Evolutionary conservation across 2,113 vertebrate genomes (phyloP).

Genomic region (Chrysemys picta): DNA sequence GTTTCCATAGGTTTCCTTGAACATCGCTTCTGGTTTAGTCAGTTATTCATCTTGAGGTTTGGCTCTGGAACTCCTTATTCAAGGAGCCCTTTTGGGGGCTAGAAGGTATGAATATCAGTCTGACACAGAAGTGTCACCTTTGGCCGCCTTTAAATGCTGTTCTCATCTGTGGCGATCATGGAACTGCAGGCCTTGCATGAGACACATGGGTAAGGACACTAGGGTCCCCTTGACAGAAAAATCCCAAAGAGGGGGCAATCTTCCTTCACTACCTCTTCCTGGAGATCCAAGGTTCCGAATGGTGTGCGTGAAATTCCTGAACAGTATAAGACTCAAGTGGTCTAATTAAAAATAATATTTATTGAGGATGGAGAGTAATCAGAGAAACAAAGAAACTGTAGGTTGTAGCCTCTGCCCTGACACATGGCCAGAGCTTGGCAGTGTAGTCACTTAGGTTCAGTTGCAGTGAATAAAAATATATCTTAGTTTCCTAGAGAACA

Average conservation of each 20-base stretch:
- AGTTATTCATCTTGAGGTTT: background rate
- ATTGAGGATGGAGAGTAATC: background rate
- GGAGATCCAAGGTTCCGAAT: background rate
- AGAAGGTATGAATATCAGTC: background rate
- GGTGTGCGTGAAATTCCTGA: fast-evolving
- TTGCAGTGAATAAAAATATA: background rate
- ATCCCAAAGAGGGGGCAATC: fast-evolving
- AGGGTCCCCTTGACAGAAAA: background rate
- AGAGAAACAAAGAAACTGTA: background rate
- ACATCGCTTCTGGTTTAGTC: background rate
- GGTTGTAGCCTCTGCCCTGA: background rate
- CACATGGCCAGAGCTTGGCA: background rate
- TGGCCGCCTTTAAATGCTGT: background rate
- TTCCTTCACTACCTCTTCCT: fast-evolving
- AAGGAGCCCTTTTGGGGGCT: background rate
- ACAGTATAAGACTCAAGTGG: fast-evolving
- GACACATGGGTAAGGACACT: background rate
- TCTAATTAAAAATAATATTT: background rate
- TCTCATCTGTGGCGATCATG: background rate
- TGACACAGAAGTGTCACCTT: background rate
- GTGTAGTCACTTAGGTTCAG: background rate
- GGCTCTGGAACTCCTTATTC: background rate
- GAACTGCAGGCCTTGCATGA: background rate
- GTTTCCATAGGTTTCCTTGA: background rate
- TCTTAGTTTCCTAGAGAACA: background rate